A percentile compares a stretch with the other conserved stretches of the same genome.
Conservation (phyloP, 2,888 invertebrate species). For the Neuroscelio doddi region DNA sequence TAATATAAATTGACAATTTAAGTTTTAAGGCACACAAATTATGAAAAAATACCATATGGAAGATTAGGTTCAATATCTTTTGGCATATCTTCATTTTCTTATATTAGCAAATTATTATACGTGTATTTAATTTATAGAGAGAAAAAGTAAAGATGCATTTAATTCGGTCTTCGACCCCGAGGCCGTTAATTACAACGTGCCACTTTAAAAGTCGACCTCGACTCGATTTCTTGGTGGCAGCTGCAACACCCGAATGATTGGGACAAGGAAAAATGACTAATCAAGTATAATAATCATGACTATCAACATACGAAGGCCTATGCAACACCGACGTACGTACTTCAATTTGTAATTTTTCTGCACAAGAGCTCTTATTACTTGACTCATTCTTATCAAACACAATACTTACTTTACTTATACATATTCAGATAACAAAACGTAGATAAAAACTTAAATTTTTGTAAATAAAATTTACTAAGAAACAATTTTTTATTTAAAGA, state of each 20-base stretch:
- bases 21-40: too few relatives aligned
- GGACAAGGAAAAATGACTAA: constrained; percentile 50
- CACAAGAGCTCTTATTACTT: neutral
- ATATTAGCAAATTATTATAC: too few relatives aligned
- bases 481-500: too few relatives aligned
- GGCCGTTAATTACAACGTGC: constrained; percentile 43
- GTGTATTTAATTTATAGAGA: constrained; percentile 13
- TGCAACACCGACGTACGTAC: neutral
- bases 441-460: too few relatives aligned
- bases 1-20: too few relatives aligned
- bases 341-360: constrained; percentile 6
- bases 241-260: constrained; percentile 48
- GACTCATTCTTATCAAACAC: constrained; percentile 4
- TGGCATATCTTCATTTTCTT: too few relatives aligned
- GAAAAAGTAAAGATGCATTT: constrained; percentile 30
- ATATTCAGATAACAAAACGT: too few relatives aligned
- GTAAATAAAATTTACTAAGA: too few relatives aligned
- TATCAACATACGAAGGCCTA: constrained; percentile 23
- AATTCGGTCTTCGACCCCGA: constrained; percentile 41
- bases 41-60: too few relatives aligned
- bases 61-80: too few relatives aligned
- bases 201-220: constrained; percentile 44
- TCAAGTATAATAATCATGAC: constrained; percentile 43
- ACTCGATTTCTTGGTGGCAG: constrained; percentile 36
- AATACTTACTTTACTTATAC: neutral